These are phyloP conservation scores for Menidia beryllina DNA, from an alignment of 2,113 vertebrate species.

Conservation along the genomic window DNA sequence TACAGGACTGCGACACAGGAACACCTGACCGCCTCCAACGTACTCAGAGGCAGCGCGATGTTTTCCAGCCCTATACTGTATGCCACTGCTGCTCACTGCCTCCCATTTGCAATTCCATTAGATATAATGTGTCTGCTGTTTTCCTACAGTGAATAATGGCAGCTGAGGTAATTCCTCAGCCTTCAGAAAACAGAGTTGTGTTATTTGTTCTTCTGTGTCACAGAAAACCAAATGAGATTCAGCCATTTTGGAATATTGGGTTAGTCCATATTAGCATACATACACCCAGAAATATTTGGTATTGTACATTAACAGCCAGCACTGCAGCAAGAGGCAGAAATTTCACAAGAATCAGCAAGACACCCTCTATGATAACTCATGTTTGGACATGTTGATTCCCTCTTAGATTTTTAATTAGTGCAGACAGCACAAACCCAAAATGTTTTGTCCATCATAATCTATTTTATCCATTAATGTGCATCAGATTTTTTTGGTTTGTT, in stretches of 20 bases:
- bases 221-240: background rate
- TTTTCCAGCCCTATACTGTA: constrained; percentile 10
- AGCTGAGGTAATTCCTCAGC: background rate
- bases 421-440: too few species aligned
- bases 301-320: constrained; percentile 7
- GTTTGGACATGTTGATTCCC: background rate
- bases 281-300: background rate
- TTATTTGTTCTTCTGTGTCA: background rate
- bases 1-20: constrained; percentile 24
- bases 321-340: constrained; percentile 25
- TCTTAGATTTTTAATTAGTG: background rate
- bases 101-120: constrained; percentile 27
- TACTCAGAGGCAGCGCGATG: constrained; percentile 25
- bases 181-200: background rate
- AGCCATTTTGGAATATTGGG: background rate
- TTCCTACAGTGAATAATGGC: background rate
- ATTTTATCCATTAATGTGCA: too few species aligned
- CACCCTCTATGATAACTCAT: background rate
- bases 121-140: constrained; percentile 1
- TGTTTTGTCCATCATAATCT: background rate
- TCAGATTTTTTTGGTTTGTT: too few species aligned
- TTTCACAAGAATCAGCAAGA: background rate
- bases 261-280: background rate
- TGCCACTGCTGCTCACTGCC: background rate
- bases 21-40: constrained; percentile 45